Base-by-base conservation (phyloP, 1,140 invertebrate species). In the Saxidomus purpurata region DNA sequence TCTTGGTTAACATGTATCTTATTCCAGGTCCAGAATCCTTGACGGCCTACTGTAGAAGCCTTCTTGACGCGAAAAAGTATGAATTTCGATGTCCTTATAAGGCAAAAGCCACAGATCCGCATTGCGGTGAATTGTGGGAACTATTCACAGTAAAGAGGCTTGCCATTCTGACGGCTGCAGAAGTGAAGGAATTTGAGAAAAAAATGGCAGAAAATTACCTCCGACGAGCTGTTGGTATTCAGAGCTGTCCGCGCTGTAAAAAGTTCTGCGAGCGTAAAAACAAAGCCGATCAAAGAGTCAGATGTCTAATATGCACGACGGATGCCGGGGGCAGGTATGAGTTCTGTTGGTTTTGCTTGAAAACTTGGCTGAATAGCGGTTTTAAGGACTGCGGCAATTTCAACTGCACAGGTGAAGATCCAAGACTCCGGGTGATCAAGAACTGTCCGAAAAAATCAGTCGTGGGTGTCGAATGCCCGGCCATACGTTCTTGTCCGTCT, bases 291-390 rank as follows among this genome's bases (percentile, higher is more conserved):
- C 22, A 55, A 0, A 36, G 90, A 25, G 83, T 84, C 1, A 19
- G 83, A 34, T 91, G 90, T 49, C 55, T 47, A 8, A 9, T 83
- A 38, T 91, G 87, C n/a, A 82, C 34, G 2, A 67, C 34, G 69
- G 43, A 87, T 0, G 22, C 52, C 15, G 59, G 80, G 0, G 19
- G 31, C 11, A 8, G 8, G n/a, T 87, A 79, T 38, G 90, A 91
- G 22, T 91, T 91, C 49, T 91, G 90, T 38, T 90, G 90, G 88
- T 90, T 59, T 47, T 90, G 91, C 67, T 43, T 85, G 34, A 38
- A 61, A 15, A 28, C 22, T 1, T 92, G 90, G 87, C 38, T 80
- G 6, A 36, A 81, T n/a, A 0, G 1, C 15, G 31, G 25, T 0
- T 22, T 28, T 11, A 69, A n/a, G 8, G 52, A 89, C 13, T 91